These are phyloP conservation scores for Hofmannophila pseudospretella DNA, from an alignment of 2,888 invertebrate species.

Conservation along the genomic window DNA sequence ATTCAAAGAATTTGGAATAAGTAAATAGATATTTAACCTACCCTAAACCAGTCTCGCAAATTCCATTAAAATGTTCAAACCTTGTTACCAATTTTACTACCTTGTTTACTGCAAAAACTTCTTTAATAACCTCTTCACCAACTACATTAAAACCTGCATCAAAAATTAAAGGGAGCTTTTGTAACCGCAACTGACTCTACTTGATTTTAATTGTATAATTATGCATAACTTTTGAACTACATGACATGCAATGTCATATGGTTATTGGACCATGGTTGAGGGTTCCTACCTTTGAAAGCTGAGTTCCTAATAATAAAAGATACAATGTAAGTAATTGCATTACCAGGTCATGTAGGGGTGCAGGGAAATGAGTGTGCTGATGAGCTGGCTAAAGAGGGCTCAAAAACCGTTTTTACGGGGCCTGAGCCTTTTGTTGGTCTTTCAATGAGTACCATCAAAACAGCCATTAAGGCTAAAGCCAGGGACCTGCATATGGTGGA, in stretches of 20 bases:
- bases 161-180: too few relatives aligned
- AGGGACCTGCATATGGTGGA: too few relatives aligned
- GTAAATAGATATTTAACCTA: too few relatives aligned
- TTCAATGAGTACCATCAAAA: too few relatives aligned
- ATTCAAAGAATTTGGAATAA: too few relatives aligned
- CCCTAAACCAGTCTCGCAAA: neutral
- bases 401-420: too few relatives aligned
- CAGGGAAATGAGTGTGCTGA: too few relatives aligned
- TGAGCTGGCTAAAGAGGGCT: too few relatives aligned
- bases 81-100: constrained; percentile 5
- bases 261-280: neutral
- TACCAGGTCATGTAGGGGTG: too few relatives aligned
- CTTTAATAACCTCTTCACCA: neutral
- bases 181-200: neutral
- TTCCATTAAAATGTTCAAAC: neutral
- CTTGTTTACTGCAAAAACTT: neutral
- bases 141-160: neutral
- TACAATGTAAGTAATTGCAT: too few relatives aligned
- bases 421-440: too few relatives aligned
- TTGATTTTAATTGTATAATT: neutral
- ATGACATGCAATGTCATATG: neutral
- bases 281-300: neutral
- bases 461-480: too few relatives aligned
- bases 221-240: neutral
- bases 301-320: neutral